phyloP scores from a whole-genome alignment of 2,113 vertebrate genomes.

The Chamaetylas fuelleborni region DNA sequence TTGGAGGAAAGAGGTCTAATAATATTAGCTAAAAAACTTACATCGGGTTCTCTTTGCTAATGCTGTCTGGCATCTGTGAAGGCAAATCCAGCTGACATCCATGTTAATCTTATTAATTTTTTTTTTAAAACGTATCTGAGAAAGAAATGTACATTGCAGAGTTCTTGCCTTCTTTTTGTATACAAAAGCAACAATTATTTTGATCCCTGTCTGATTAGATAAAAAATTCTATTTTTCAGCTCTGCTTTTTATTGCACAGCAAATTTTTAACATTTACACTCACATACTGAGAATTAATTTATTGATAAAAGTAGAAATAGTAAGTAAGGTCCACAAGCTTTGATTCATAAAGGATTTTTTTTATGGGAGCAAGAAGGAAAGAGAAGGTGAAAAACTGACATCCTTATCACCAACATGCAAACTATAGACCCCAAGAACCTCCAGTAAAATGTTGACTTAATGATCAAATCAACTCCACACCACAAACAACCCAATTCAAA shows the following conservation, averaged over 20 bases:
- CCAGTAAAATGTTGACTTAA: not conserved
- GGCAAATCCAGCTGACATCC: not conserved
- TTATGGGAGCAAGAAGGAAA: not conserved
- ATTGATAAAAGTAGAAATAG: not conserved
- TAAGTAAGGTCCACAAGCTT: not conserved
- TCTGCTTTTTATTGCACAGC: not conserved
- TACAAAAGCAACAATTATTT: not conserved
- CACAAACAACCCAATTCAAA: not conserved
- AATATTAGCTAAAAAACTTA: slow-evolving; percentile 36
- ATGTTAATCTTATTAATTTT: slow-evolving; percentile 29
- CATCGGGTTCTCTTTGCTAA: slow-evolving; percentile 14
- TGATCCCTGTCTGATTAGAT: not conserved
- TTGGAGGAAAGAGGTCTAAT: not conserved
- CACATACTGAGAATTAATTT: not conserved
- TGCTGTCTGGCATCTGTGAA: slow-evolving; percentile 18
- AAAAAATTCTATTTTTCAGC: not conserved
- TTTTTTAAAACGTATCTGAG: not conserved
- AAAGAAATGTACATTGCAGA: not conserved
- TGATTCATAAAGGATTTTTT: not conserved
- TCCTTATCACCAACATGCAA: not conserved
- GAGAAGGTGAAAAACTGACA: not conserved
- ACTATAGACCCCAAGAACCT: not conserved
- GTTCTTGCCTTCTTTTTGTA: not conserved
- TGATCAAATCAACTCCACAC: not conserved
- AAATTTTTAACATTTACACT: not conserved